Conservation (phyloP, 2,888 invertebrate genomes). For the Apotomis turbidana region DNA sequence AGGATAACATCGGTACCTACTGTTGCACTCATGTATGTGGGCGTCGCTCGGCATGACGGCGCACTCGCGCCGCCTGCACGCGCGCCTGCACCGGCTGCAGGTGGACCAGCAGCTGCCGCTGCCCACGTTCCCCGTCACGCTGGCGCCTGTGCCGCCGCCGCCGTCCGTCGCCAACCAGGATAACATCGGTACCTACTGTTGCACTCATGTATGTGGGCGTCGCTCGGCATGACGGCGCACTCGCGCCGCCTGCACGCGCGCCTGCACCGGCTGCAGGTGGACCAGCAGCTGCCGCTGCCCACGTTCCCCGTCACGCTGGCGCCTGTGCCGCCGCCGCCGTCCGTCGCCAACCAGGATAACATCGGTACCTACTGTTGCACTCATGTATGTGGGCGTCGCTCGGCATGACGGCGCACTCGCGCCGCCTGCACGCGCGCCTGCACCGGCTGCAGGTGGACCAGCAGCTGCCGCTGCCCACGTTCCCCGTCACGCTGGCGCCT, state of each 20-base stretch:
- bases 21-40: conserved; percentile 95
- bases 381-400: conserved; percentile 96
- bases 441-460: conserved; percentile 94
- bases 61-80: conserved; percentile 95
- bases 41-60: conserved; percentile 92
- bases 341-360: conserved; percentile 92
- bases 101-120: conserved; percentile 97
- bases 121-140: conserved; percentile 96
- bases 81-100: conserved; percentile 91
- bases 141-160: conserved; percentile 97
- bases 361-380: conserved; percentile 84
- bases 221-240: conserved; percentile 92
- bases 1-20: conserved; percentile 82
- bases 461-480: conserved; percentile 95
- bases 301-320: conserved; percentile 97
- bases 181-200: conserved; percentile 76
- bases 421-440: conserved; percentile 94
- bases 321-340: conserved; percentile 97
- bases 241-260: conserved; percentile 96
- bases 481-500: conserved; percentile 97
- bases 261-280: conserved; percentile 91
- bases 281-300: conserved; percentile 96
- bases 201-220: conserved; percentile 96
- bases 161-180: conserved; percentile 94
- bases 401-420: conserved; percentile 92